Conservation (phyloP, 2,888 invertebrate genomes). For the Acrocyrtus sp. region DNA sequence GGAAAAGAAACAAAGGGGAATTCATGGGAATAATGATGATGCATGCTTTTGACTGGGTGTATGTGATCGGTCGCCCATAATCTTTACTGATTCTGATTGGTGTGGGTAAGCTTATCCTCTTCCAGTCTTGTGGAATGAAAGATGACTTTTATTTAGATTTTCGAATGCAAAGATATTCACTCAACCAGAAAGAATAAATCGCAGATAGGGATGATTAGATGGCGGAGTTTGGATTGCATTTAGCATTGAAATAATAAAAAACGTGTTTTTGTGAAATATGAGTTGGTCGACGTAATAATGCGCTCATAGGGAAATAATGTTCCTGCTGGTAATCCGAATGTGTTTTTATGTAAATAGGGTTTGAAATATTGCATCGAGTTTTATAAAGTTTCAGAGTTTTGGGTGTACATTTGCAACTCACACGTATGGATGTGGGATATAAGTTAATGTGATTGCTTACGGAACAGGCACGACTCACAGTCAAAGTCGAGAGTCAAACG, state of each 20-base stretch:
- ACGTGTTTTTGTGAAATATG: neutral
- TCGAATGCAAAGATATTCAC: no score
- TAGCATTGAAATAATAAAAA: no score
- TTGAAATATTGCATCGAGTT: neutral
- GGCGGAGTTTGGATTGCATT: no score
- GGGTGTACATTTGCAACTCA: neutral
- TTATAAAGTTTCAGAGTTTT: neutral
- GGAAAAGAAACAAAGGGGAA: neutral
- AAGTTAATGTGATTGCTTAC: conserved; percentile 19
- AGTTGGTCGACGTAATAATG: neutral
- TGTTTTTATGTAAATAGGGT: neutral
- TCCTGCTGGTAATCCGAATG: neutral
- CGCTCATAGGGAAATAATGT: neutral
- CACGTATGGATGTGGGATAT: no score
- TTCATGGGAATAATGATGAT: neutral
- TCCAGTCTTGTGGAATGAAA: no score
- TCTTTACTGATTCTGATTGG: neutral
- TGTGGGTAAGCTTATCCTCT: no score
- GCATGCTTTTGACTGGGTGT: neutral
- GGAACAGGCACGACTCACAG: conserved; percentile 17
- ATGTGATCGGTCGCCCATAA: neutral
- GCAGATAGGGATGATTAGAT: no score
- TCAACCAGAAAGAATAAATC: no score
- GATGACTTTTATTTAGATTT: no score
- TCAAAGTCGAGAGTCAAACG: neutral